These are phyloP conservation scores for Clarias fuscus DNA, from an alignment of 2,797 vertebrate genomes.

Conservation along the genomic window DNA sequence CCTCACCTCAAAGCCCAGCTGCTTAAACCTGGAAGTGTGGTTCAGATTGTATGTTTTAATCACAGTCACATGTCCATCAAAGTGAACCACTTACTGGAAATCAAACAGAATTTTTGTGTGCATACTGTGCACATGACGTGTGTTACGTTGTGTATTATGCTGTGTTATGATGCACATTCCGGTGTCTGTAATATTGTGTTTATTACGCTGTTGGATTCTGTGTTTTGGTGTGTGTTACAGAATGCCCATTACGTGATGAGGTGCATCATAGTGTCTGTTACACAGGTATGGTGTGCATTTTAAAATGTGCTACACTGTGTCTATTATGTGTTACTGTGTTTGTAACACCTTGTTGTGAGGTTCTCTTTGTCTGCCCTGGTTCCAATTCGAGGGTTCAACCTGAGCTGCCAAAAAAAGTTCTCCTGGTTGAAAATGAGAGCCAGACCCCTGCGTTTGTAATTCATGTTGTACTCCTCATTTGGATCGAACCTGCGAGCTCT, in stretches of 20 bases:
- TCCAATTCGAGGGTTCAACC: constrained; percentile 72
- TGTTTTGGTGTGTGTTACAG: neutral
- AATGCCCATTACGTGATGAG: no score
- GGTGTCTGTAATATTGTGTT: no score
- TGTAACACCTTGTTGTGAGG: constrained; percentile 76
- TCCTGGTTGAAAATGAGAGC: constrained; percentile 96
- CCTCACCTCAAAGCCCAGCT: constrained; percentile 87
- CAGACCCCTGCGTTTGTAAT: constrained; percentile 80
- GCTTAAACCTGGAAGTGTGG: constrained; percentile 69
- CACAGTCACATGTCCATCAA: neutral
- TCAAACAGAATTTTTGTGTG: neutral
- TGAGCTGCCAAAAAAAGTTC: constrained; percentile 82
- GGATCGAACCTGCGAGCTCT: constrained; percentile 76
- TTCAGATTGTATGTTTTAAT: neutral
- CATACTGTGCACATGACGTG: no score
- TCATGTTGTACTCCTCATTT: constrained; percentile 85
- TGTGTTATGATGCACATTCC: no score
- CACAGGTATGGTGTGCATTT: no score
- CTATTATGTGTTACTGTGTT: neutral
- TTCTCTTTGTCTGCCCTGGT: constrained; percentile 80
- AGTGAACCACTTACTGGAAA: neutral
- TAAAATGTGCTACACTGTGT: no score
- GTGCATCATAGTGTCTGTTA: neutral
- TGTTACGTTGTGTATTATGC: neutral
- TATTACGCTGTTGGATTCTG: no score